Percentiles rank a stretch among this genome's conserved stretches.
These are phyloP conservation scores for Tragelaphus buxtoni DNA, from an alignment of 2,113 vertebrate genomes.

Conservation along the genomic window DNA sequence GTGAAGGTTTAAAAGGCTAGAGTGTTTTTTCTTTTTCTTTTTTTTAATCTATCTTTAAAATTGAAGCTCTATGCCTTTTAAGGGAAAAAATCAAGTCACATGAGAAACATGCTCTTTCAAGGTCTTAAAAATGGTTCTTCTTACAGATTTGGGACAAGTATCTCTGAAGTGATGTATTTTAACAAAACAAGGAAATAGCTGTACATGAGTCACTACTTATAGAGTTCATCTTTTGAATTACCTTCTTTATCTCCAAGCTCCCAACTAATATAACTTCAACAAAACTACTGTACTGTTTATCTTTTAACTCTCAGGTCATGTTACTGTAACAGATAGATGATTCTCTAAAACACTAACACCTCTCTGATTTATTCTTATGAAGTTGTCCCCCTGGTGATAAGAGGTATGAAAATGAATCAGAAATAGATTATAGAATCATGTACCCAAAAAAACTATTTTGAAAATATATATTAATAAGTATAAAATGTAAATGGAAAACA, in stretches of 20 bases:
- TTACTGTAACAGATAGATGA: slow-evolving; percentile 64
- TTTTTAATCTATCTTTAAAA: slow-evolving; percentile 54
- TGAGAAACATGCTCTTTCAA: slow-evolving; percentile 46
- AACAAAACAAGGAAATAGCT: slow-evolving; percentile 45
- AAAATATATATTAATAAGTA: not conserved
- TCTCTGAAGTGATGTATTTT: slow-evolving; percentile 48
- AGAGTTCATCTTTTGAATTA: slow-evolving; percentile 67
- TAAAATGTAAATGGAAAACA: not conserved
- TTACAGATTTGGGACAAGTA: slow-evolving; percentile 24
- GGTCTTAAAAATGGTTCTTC: slow-evolving; percentile 45
- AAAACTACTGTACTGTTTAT: slow-evolving; percentile 70
- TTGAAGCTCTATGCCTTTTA: slow-evolving; percentile 61
- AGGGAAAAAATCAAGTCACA: slow-evolving; percentile 54
- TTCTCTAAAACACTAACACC: slow-evolving; percentile 48
- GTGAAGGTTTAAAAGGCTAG: slow-evolving; percentile 59
- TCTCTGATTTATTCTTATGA: not conserved
- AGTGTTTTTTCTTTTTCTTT: slow-evolving; percentile 29
- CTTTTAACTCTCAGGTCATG: slow-evolving; percentile 74
- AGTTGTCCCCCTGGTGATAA: not conserved
- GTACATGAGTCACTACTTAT: slow-evolving; percentile 31
- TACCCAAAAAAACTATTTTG: not conserved
- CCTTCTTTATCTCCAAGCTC: slow-evolving; percentile 70
- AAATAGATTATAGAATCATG: not conserved
- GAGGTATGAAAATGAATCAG: not conserved
- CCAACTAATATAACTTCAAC: slow-evolving; percentile 68